These are phyloP conservation scores for Limnodromus scolopaceus DNA, from an alignment of 2,797 vertebrate genomes.

Conservation along the genomic window DNA sequence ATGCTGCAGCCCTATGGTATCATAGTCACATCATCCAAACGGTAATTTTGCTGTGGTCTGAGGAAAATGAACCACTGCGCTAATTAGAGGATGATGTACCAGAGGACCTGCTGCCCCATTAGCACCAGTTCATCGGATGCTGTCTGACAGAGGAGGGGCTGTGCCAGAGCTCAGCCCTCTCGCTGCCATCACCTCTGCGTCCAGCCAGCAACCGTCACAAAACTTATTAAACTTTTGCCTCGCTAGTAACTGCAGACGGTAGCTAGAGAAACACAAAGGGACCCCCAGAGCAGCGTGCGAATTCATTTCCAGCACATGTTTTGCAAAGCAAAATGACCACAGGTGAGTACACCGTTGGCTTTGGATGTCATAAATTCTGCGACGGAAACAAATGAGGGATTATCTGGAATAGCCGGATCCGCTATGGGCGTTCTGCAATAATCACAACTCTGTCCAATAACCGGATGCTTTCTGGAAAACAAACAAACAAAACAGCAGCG, in stretches of 20 bases:
- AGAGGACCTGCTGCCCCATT: background rate
- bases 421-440: rapidly evolving
- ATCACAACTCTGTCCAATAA: background rate
- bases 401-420: background rate
- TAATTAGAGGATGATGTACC: background rate
- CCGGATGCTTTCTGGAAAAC: background rate
- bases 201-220: background rate
- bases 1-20: background rate
- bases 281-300: background rate
- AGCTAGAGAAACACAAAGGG: background rate
- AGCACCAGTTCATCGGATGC: background rate
- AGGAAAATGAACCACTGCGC: background rate
- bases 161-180: background rate
- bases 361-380: background rate
- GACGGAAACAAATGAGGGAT: background rate
- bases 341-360: background rate
- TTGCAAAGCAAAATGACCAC: background rate
- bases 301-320: background rate
- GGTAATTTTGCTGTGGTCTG: background rate
- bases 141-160: background rate
- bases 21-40: conserved; percentile 1
- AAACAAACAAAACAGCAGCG: background rate
- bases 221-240: conserved; percentile 5
- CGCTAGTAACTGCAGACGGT: background rate
- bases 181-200: background rate